Percentiles rank a stretch among this genome's conserved stretches.
Evolutionary conservation across 2,797 vertebrate genomes (phyloP).

Genomic region (Microctenopoma stevenorrisi): DNA sequence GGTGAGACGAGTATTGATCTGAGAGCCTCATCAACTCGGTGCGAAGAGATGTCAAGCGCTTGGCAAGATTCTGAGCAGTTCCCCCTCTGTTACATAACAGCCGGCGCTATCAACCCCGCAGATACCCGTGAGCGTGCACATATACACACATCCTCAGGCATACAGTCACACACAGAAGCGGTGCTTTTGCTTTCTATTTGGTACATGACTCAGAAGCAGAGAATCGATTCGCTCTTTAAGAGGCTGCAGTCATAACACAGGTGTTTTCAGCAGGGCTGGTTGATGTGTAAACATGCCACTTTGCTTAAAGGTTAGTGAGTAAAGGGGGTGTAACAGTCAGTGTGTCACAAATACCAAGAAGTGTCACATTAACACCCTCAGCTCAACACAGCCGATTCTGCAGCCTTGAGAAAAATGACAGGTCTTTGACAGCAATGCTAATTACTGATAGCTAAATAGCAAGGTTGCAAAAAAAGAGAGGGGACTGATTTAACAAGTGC

Average conservation of each 20-base stretch:
- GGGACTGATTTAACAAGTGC: conserved; percentile 50
- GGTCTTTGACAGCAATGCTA: conserved; percentile 60
- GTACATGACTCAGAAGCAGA: conserved; percentile 37
- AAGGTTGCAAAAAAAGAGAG: conserved; percentile 61
- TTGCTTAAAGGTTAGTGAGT: conserved; percentile 54
- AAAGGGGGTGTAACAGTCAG: conserved; percentile 27
- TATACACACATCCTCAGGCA: conserved; percentile 7
- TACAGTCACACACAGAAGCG: conserved; percentile 18
- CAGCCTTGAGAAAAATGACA: conserved; percentile 47
- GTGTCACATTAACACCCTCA: conserved; percentile 52
- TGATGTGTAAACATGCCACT: conserved; percentile 53
- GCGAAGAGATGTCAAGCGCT: conserved; percentile 69
- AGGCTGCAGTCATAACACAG: conserved; percentile 60
- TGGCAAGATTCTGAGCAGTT: conserved; percentile 64
- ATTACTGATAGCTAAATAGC: conserved; percentile 75
- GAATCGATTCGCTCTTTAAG: conserved; percentile 60
- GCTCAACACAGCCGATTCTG: conserved; percentile 26
- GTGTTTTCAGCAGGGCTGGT: conserved; percentile 42
- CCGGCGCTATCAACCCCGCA: conserved; percentile 65
- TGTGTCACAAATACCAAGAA: conserved; percentile 49
- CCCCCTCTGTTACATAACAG: conserved; percentile 66
- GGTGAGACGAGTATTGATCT: conserved; percentile 76
- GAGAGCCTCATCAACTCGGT: conserved; percentile 71
- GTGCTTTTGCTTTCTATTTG: conserved; percentile 41
- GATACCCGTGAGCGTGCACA: conserved; percentile 23